Evolutionary conservation across 92 coral and sea anemone species (phyloP), one percentile per base, ranked within the genome.

Genomic region (Parazoanthus swiftii): DNA sequence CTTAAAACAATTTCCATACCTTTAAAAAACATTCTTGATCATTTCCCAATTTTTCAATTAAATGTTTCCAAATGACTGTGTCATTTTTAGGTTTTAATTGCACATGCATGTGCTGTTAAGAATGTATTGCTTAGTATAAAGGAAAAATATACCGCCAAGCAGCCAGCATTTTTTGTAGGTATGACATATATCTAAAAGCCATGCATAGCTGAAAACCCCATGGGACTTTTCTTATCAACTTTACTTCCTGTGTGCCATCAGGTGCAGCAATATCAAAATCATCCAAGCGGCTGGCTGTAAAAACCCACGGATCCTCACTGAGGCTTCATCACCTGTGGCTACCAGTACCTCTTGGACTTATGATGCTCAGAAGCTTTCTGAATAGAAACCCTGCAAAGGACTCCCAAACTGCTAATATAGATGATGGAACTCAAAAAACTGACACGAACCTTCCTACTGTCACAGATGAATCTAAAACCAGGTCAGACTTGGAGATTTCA

Each of bases 291-390:
- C 77, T 82, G 1, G 83, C 88, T 21, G 88, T 96, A 25, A 95
- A 91, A 93, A 97, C 97, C 25, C 99, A 97, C 83, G 98, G 90
- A 59, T 79, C 94, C 43, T 92, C 97, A 1, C 89, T 97, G 39
- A 83, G 95, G 79, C 89, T 79, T 37, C 95, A 97, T 74, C 99
- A 97, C 79, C 46, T 95, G 56, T 97, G 99, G 98, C 86, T 97
- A 2, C 99, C 99, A 26, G 25, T 93, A 33, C 99, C 99, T 23
- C 80, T 91, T 37, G 91, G 85, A 13, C 48, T 95, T 46, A 90
- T 94, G 86, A 71, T 73, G 72, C 14, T 79, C 2, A 87, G 70
- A 29, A 29, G 46, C 21, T 82, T 37, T 76, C 18, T 33, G 54
- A 20, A 9, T 35, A 74, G 46, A 48, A 74, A 85, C 25, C 18